Evolutionary conservation across 53 echinoderm and acorn worm genomes (phyloP), one percentile per base, ranked within the genome.

Genomic region (Mesocentrotus franciscanus): DNA sequence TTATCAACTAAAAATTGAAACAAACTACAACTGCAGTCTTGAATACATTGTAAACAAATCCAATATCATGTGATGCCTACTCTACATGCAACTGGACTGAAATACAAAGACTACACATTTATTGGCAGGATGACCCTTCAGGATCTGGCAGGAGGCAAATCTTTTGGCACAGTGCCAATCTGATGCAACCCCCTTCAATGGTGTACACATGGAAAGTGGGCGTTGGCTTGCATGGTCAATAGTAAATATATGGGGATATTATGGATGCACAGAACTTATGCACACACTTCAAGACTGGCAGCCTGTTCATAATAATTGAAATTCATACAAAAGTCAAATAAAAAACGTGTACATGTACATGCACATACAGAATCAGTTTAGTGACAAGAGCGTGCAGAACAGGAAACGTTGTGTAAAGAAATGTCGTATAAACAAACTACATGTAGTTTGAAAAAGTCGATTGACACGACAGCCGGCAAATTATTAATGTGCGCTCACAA

Each of bases 181-280:
- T 87, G 87, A 87, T 58, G 87, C 57, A 87, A 87, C 39, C 84
- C 20, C 18, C 0, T 15, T 42, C 84, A 18, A 84, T 84, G 84
- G 49, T 13, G 14, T 30, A 14, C 15, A 30, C 75, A 75, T 30
- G 9, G 42, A 84, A 22, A 55, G 22, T 87, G 87, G 87, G 87
- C n/a, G 87, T 87, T 87, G 87, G 56, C 87, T 87, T 75, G 56
- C 87, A 59, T 75, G 57, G 81, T 81, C 72, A n/a, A 26, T 2
- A 72, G 27, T 49, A 49, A 49, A 49, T 49, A 49, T 7, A 49
- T 6, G 6, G 39, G 49, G 49, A 4, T 49, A 49, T 49, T 49
- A 49, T 49, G 49, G 49, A 5, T 49, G 49, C 49, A 49, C 5
- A 49, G 49, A 49, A 49, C 49, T 49, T 49, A 49, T 49, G 49